Conservation (phyloP, 2,888 invertebrate genomes). For the Tenthredo notha region DNA sequence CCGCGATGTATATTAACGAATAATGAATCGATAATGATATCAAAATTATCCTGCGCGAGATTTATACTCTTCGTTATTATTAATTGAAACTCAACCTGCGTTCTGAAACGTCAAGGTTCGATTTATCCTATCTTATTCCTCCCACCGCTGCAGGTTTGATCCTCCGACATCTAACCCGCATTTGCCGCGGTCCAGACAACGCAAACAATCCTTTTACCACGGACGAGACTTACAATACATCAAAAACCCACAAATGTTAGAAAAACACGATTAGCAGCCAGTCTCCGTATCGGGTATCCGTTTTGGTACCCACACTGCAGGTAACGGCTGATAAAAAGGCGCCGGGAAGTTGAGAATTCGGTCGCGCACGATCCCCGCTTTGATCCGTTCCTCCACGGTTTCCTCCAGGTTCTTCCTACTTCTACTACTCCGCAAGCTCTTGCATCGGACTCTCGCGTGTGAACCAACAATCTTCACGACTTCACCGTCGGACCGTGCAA, state of each 20-base stretch:
- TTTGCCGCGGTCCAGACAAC: conserved; percentile 56
- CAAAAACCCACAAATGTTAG: conserved; percentile 39
- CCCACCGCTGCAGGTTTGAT: conserved; percentile 8
- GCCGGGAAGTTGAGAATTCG: conserved; percentile 48
- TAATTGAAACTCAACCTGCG: neutral
- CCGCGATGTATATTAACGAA: neutral
- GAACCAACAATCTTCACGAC: conserved; percentile 18
- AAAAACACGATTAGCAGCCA: conserved; percentile 41
- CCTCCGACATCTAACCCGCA: conserved; percentile 59
- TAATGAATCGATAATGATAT: too few species aligned
- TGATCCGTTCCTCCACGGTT: conserved; percentile 48
- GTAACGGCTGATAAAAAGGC: conserved; percentile 4
- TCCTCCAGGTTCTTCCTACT: conserved; percentile 44
- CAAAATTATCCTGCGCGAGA: neutral
- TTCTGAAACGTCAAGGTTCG: neutral
- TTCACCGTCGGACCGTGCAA: conserved; percentile 51
- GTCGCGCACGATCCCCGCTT: conserved; percentile 61
- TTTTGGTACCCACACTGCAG: neutral
- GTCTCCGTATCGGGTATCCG: neutral
- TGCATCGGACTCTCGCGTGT: conserved; percentile 44
- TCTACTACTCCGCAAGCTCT: neutral
- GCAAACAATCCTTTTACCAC: conserved; percentile 49
- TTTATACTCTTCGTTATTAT: neutral
- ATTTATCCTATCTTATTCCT: neutral
- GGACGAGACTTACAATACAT: conserved; percentile 26